phyloP scores from a whole-genome alignment of 1,140 invertebrate species.

The Bombus confusus region DNA sequence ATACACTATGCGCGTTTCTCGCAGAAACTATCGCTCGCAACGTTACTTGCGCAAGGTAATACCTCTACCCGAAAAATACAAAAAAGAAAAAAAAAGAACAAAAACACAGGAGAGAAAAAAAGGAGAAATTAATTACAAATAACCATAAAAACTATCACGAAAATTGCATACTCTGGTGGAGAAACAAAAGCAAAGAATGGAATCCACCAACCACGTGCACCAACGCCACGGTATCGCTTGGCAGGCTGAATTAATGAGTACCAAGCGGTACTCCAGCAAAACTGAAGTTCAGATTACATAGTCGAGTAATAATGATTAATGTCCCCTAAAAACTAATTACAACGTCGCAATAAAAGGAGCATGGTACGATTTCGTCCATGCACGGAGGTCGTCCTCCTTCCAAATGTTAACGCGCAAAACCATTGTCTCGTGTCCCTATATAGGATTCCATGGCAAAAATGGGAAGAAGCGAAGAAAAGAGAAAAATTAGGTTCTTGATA shows the following conservation, averaged over 20 bases:
- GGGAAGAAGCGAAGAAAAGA: neutral
- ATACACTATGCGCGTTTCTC: neutral
- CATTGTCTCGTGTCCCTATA: neutral
- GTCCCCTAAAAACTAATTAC: conserved; percentile 22
- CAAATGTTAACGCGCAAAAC: neutral
- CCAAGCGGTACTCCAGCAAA: conserved; percentile 24
- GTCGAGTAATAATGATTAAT: conserved; percentile 44
- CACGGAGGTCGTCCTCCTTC: neutral
- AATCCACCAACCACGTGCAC: neutral
- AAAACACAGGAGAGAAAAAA: too few relatives aligned
- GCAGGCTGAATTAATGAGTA: conserved; percentile 40
- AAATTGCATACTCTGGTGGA: conserved; percentile 2
- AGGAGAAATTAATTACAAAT: conserved; percentile 23
- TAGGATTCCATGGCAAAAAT: neutral
- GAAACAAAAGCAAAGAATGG: neutral
- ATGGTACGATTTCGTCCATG: neutral
- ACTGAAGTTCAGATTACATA: conserved; percentile 38
- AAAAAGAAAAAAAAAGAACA: neutral
- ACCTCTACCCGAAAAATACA: too few relatives aligned
- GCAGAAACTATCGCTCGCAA: neutral
- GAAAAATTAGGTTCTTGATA: too few relatives aligned
- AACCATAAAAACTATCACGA: conserved; percentile 12
- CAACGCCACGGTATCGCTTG: conserved; percentile 18
- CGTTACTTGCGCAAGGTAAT: neutral
- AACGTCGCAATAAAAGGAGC: neutral